phyloP scores from a whole-genome alignment of 2,113 vertebrate genomes.

The Electrona antarctica region DNA sequence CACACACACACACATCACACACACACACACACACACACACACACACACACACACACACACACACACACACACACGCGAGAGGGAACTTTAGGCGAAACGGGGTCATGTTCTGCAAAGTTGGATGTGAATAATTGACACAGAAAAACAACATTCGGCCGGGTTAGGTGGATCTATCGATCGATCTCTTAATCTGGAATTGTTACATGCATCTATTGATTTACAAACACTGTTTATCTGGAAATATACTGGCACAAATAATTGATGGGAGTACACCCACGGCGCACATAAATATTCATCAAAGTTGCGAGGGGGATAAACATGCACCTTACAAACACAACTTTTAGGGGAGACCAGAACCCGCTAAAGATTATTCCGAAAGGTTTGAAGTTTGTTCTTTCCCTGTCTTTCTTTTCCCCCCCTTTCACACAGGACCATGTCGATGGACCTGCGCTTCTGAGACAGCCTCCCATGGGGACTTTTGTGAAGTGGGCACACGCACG shows the following conservation, averaged over 20 bases:
- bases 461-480: constrained; percentile 53
- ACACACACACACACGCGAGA: background rate
- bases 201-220: constrained; percentile 78
- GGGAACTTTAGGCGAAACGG: constrained; percentile 39
- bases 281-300: constrained; percentile 72
- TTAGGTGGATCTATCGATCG: constrained; percentile 68
- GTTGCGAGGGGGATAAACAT: constrained; percentile 58
- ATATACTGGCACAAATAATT: constrained; percentile 76
- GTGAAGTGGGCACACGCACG: too few relatives aligned
- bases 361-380: constrained; percentile 67
- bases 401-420: background rate
- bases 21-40: background rate
- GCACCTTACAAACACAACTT: constrained; percentile 28
- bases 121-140: constrained; percentile 64
- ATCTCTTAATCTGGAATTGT: constrained; percentile 79
- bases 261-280: constrained; percentile 69
- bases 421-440: constrained; percentile 58
- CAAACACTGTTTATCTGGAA: constrained; percentile 78
- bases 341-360: constrained; percentile 48
- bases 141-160: constrained; percentile 57
- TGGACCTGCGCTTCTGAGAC: constrained; percentile 54
- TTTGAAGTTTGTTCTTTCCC: constrained; percentile 17
- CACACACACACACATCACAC: background rate
- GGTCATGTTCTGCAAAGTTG: constrained; percentile 46
- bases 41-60: background rate